Percentiles rank a stretch among this genome's conserved stretches.
phyloP scores from a whole-genome alignment of 2,888 invertebrate species.

The Microplitis manilae region DNA sequence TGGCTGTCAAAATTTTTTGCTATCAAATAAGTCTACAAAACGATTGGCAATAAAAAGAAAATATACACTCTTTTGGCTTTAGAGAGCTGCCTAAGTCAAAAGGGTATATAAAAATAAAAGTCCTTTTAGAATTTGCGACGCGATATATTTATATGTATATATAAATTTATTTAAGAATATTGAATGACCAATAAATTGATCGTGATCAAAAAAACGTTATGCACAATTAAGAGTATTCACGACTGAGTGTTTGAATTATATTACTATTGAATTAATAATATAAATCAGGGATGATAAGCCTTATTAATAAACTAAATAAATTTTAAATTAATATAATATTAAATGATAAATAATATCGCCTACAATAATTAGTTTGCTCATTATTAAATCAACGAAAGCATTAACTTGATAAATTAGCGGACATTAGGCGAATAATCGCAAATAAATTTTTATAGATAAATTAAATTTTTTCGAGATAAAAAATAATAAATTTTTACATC shows the following conservation, averaged over 20 bases:
- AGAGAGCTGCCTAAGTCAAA: too few relatives aligned
- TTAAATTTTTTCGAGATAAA: background rate
- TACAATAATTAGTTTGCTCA: background rate
- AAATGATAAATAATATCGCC: background rate
- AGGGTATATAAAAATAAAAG: too few relatives aligned
- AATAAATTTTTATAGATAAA: too few relatives aligned
- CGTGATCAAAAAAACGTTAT: background rate
- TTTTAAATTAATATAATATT: background rate
- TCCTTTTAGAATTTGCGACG: too few relatives aligned
- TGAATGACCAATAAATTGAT: too few relatives aligned
- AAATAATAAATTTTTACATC: background rate
- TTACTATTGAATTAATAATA: background rate
- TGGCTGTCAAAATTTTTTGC: too few relatives aligned
- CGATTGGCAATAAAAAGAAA: too few relatives aligned
- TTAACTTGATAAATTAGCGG: background rate
- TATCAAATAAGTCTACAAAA: too few relatives aligned
- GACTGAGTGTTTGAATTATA: background rate
- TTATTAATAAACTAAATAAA: background rate
- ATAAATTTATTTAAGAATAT: too few relatives aligned
- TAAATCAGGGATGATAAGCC: slow-evolving; percentile 14
- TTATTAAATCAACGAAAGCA: background rate
- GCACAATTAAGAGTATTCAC: background rate
- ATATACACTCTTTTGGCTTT: too few relatives aligned
- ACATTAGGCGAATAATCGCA: too few relatives aligned
- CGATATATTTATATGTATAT: too few relatives aligned